These are phyloP conservation scores for Oryzias woworae DNA, from an alignment of 2,113 vertebrate genomes.

Conservation along the genomic window DNA sequence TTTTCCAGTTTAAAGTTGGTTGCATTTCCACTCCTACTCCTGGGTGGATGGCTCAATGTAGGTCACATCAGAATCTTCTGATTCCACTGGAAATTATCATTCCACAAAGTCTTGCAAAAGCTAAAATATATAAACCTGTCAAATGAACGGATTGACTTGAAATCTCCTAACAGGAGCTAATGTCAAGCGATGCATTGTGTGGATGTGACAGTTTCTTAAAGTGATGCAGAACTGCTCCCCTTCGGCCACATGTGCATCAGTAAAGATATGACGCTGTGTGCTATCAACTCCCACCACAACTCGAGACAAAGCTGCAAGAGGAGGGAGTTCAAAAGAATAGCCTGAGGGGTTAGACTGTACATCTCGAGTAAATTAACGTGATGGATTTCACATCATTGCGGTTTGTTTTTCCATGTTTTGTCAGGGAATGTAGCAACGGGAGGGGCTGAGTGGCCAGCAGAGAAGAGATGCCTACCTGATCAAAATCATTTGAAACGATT, in stretches of 20 bases:
- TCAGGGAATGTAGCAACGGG: constrained; percentile 12
- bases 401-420: constrained; percentile 9
- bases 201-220: constrained; percentile 50
- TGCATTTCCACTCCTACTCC: constrained; percentile 10
- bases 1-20: constrained; percentile 15
- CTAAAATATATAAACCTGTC: constrained; percentile 25
- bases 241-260: constrained; percentile 52
- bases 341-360: constrained; percentile 27
- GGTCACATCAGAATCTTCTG: constrained; percentile 30
- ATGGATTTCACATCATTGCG: constrained; percentile 32
- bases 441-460: background rate
- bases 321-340: constrained; percentile 49
- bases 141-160: constrained; percentile 28
- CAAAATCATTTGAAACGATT: background rate
- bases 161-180: constrained; percentile 26
- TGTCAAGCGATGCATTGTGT: constrained; percentile 31
- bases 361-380: constrained; percentile 26
- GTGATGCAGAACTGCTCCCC: constrained; percentile 44
- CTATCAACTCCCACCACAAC: constrained; percentile 32
- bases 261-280: constrained; percentile 44
- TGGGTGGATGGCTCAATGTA: constrained; percentile 6
- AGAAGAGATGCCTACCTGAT: background rate
- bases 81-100: constrained; percentile 8
- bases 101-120: constrained; percentile 18
- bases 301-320: constrained; percentile 36